A percentile compares a stretch with the other conserved stretches of the same genome.
Conservation (phyloP, 1,140 invertebrate genomes). For the Lordiphosa mommai region DNA sequence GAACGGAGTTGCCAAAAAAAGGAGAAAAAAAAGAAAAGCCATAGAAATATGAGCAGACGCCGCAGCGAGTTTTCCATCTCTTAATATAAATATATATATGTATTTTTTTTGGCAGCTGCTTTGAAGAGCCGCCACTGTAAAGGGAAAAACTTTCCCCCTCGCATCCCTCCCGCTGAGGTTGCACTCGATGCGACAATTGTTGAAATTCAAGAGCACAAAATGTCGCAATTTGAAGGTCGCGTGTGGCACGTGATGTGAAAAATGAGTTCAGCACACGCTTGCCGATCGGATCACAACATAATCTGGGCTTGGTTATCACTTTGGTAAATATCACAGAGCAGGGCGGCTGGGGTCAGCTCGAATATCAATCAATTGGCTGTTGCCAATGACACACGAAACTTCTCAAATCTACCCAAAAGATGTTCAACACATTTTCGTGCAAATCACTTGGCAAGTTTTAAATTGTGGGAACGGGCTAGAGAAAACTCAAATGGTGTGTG, state of each 20-base stretch:
- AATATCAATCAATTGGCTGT: constrained; percentile 69
- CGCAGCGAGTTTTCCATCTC: constrained; percentile 33
- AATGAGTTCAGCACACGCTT: constrained; percentile 35
- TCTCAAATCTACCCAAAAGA: constrained; percentile 47
- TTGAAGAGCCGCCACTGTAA: constrained; percentile 32
- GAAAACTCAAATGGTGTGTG: too few relatives aligned
- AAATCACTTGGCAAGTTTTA: constrained; percentile 38
- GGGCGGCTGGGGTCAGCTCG: constrained; percentile 25
- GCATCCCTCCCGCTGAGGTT: constrained; percentile 20
- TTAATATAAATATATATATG: too few relatives aligned
- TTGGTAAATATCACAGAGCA: constrained; percentile 54
- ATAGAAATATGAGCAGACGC: constrained; percentile 31
- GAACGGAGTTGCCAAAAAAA: constrained; percentile 54
- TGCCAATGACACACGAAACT: constrained; percentile 28
- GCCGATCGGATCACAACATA: constrained; percentile 73
- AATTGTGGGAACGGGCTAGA: constrained; percentile 32
- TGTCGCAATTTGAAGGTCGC: constrained; percentile 62
- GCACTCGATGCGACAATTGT: constrained; percentile 38
- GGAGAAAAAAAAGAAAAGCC: neutral
- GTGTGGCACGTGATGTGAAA: constrained; percentile 73
- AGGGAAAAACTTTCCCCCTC: constrained; percentile 2
- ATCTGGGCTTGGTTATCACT: constrained; percentile 69
- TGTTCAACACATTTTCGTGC: constrained; percentile 55
- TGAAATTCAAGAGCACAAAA: constrained; percentile 73
- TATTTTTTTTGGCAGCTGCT: constrained; percentile 36